Conservation (phyloP, 2,888 invertebrate genomes). For the Nomada ferruginata region DNA sequence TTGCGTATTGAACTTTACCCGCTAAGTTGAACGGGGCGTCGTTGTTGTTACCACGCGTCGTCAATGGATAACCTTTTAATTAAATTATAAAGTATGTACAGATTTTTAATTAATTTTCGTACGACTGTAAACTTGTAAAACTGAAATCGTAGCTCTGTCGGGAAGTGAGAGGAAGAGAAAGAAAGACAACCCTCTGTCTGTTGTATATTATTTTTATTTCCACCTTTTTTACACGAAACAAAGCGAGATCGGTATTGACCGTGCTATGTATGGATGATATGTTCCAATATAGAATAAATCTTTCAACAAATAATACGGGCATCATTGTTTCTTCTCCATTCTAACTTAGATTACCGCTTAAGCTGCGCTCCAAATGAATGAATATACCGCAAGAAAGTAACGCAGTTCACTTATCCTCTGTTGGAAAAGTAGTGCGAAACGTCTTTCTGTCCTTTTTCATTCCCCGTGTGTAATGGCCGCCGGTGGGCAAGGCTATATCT, state of each 20-base stretch:
- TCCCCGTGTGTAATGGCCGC: too few species aligned
- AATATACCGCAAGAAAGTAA: too few species aligned
- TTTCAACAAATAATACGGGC: conserved; percentile 79
- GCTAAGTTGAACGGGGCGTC: not conserved
- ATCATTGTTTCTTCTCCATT: too few species aligned
- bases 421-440: too few species aligned
- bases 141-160: not conserved
- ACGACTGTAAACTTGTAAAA: conserved; percentile 13
- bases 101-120: conserved; percentile 8
- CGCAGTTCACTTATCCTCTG: too few species aligned
- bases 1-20: not conserved
- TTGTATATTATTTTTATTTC: conserved; percentile 84
- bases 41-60: not conserved
- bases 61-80: conserved; percentile 1
- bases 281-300: conserved; percentile 83
- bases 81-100: conserved; percentile 33
- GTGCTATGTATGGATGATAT: conserved; percentile 83
- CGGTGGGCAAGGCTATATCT: too few species aligned
- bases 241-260: conserved; percentile 82
- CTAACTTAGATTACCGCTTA: too few species aligned
- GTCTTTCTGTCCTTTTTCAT: too few species aligned
- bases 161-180: conserved; percentile 55
- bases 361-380: too few species aligned
- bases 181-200: conserved; percentile 77
- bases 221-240: conserved; percentile 83